Base-by-base conservation (phyloP, 2,113 vertebrate genomes). In the Eulacestoma nigropectus region DNA sequence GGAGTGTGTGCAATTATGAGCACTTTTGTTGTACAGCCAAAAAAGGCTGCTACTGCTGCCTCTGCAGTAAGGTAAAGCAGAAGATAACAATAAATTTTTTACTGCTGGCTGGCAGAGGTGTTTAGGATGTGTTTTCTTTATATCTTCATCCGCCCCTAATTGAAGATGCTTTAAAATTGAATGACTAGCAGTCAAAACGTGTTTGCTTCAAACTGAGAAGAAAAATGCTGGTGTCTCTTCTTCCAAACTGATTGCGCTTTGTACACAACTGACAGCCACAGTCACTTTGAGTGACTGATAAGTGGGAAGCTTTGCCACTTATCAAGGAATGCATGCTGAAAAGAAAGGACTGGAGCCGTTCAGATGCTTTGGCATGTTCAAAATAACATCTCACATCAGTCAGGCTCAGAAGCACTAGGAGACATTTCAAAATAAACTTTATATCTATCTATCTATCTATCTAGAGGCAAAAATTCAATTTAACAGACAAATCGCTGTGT, bases 131-230 rank as follows among this genome's bases (percentile, higher is more conserved):
- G 98, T 98, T 98, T 98, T 98, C 98, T 98, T 98, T 98, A 98
- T 98, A 97, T 98, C 97, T 98, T 97, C 98, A 96, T 97, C 98
- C 97, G 90, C 98, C 98, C 97, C 98, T 98, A 98, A 98, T 98
- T 98, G 98, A 98, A 97, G 97, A 98, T 97, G 97, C 98, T 98
- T 98, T 98, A 98, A 98, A 98, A 98, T 98, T 98, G 98, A 98
- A 98, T 98, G 98, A 98, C 98, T 98, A 98, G 97, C 97, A 98
- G 98, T 98, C 98, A 98, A 98, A 98, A 98, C 93, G 98, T 98
- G 98, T 98, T 98, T 98, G 97, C 98, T 98, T 98, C 97, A 98
- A 97, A 97, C 98, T 98, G 98, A 98, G 97, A 98, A 97, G 98
- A 98, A 98, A 98, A 98, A 98, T 98, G 97, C 98, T 97, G 97